Base-by-base conservation (phyloP, 2,113 vertebrate species). In the Struthidea cinerea region DNA sequence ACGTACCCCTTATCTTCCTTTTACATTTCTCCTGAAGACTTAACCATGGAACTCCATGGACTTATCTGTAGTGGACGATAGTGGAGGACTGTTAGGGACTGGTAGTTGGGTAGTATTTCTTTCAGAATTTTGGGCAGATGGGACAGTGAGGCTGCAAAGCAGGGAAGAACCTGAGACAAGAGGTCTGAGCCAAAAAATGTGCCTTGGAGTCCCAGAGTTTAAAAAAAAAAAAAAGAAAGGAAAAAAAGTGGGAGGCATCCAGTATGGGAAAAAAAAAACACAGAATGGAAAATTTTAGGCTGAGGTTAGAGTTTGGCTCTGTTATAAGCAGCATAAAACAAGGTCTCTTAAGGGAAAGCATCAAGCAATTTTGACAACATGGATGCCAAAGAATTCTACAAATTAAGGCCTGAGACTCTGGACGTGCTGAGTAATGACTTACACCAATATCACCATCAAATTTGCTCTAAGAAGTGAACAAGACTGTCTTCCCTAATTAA, bases 221-320 rank as follows among this genome's bases (percentile, higher is more conserved):
- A 26, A 79, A 52, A 41, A 55, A 12, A 16, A 30, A 22, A 18
- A 64, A 35, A 10, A 7, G 39, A 39, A 6, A 6, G 6, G 6
- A 47, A 30, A 33, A 46, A 24, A 76, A 39, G 27, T 1, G 1
- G 17, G 56, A 95, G 71, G 60, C 49, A 93, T 75, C 52, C 65
- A 93, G 27, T 63, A 90, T 56, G 41, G 44, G 30, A 41, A 78
- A 91, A 90, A 82, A 79, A 68, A 19, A 11, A 3, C 37, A 50
- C 14, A 75, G 57, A 83, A 94, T 52, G 91, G 90, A 96, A 96
- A 93, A 84, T 88, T 95, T 94, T 86, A 94, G 68, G 60, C 83
- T 3, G 13, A 93, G 83, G 83, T 93, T 93, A 82, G 65, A 82
- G 9, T 87, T 73, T 95, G 96, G 83, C 86, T 82, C 65, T 75